A percentile compares a stretch with the other conserved stretches of the same genome.
phyloP scores from a whole-genome alignment of 1,140 invertebrate species.

The Ips typographus region DNA sequence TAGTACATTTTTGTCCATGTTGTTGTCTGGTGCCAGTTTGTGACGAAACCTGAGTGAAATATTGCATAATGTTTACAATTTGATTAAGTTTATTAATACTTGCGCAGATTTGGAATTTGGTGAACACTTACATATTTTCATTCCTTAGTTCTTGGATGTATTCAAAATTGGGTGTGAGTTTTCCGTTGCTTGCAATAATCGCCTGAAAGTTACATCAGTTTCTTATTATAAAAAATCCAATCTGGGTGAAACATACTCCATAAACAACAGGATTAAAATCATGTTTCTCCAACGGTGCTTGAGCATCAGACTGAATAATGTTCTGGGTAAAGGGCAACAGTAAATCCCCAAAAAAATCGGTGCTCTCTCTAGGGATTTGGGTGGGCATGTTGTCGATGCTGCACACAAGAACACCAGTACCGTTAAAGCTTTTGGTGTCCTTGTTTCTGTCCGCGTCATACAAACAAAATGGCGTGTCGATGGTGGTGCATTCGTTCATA shows the following conservation, averaged over 20 bases:
- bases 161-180: slow-evolving; percentile 88
- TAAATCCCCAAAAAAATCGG: slow-evolving; percentile 96
- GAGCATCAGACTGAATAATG: slow-evolving; percentile 89
- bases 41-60: slow-evolving; percentile 56
- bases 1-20: slow-evolving; percentile 67
- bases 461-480: slow-evolving; percentile 97
- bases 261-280: slow-evolving; percentile 76
- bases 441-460: slow-evolving; percentile 98
- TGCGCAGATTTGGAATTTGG: no score
- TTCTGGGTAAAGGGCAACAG: slow-evolving; percentile 86
- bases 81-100: background rate
- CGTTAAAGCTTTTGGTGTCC: slow-evolving; percentile 94
- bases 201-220: slow-evolving; percentile 61
- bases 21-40: slow-evolving; percentile 53
- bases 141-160: slow-evolving; percentile 90
- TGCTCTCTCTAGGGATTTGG: slow-evolving; percentile 94
- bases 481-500: slow-evolving; percentile 99
- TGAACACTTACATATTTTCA: slow-evolving; percentile 53
- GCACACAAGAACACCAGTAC: slow-evolving; percentile 95
- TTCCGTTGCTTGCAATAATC: slow-evolving; percentile 94
- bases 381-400: slow-evolving; percentile 99
- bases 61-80: background rate
- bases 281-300: slow-evolving; percentile 78
- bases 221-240: slow-evolving; percentile 26
- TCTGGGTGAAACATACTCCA: slow-evolving; percentile 62